Evolutionary conservation across 2,797 vertebrate species (phyloP), one percentile per base, ranked within the genome.

Genomic region (Hylomyscus alleni): DNA sequence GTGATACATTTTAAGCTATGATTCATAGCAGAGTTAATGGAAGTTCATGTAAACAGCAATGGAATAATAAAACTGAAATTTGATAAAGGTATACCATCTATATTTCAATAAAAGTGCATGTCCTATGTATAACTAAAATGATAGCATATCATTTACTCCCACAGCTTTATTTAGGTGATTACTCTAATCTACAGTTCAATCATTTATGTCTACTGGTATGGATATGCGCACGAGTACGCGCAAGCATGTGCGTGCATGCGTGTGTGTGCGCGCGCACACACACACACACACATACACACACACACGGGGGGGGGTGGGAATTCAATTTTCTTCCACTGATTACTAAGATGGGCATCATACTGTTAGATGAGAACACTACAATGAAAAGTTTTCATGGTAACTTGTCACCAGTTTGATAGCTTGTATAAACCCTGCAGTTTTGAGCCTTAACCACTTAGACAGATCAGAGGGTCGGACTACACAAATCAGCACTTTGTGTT

Each of bases 21-120:
- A 98, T 97, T 98, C 97, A 98, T 96, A 98, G 98, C 95, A 97
- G 84, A 96, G 97, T 98, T 98, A 99, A 99, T 98, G 98, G 98
- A 99, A 98, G 97, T 98, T 98, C 98, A 97, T 94, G 93, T 98
- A 98, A 99, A 98, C 98, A 98, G 97, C 81, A 96, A 89, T 2
- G 3, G 97, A 98, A 98, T 97, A 98, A 98, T 97, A 98, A 97
- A 98, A 95, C 96, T 97, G 97, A 97, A 98, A 98, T 97, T 98
- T 97, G 98, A 98, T 98, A 97, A 98, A 97, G 94, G 93, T 96
- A 92, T 96, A 97, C 95, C 95, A 98, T 95, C 95, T 96, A 97
- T 97, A 97, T 98, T 98, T 98, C 96, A 96, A 95, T 97, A 97
- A 95, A 96, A 96, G 97, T 93, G 96, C 97, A 93, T 92, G 96